Evolutionary conservation across 1,140 invertebrate genomes (phyloP), one percentile per base, ranked within the genome.

Genomic region (Trachymyrmex cornetzi): DNA sequence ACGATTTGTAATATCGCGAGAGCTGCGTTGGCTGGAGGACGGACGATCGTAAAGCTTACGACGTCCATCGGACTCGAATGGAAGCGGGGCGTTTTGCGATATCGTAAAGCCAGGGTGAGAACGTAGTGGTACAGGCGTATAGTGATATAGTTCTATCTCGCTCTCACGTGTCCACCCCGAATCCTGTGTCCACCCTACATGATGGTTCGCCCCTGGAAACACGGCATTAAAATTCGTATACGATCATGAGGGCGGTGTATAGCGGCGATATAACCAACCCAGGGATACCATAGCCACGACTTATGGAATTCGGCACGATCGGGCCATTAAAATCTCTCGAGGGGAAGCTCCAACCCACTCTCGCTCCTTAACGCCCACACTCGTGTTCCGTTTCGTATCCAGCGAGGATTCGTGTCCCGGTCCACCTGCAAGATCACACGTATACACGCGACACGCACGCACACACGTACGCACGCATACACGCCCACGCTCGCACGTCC

Each of bases 151-250:
- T 14, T 16, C 38, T 24, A 50, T 77, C 38, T 38, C 22, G 50
- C 34, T 53, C 38, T 11, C 24, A 7, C 24, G 16, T 48, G 34
- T 38, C 30, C 64, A 27, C 24, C 12, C 1, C 14, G 53, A 24
- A 24, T 24, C 11, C 38, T 38, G 48, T 44, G 30, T 82, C 30
- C 50, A 6, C 22, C 19, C 24, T 38, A 22, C 59, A 48, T 12
- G 71, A 53, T 48, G n/a, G 44, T 59, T 59, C 84, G 69, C 22
- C 61, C 63, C 63, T 24, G 61, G 75, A 74, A 90, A 89, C 38
- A 75, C 74, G 88, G 82, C 90, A 89, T 91, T 93, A 93, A 93
- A 93, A 93, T 93, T 94, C 86, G 90, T 93, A 91, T 90, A 90
- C 74, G 90, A 91, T 91, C 92, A 77, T 92, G 91, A 94, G 93